Evolutionary conservation across 2,113 vertebrate species (phyloP), one percentile per base, ranked within the genome.

Genomic region (Cochlearius cochlearius): DNA sequence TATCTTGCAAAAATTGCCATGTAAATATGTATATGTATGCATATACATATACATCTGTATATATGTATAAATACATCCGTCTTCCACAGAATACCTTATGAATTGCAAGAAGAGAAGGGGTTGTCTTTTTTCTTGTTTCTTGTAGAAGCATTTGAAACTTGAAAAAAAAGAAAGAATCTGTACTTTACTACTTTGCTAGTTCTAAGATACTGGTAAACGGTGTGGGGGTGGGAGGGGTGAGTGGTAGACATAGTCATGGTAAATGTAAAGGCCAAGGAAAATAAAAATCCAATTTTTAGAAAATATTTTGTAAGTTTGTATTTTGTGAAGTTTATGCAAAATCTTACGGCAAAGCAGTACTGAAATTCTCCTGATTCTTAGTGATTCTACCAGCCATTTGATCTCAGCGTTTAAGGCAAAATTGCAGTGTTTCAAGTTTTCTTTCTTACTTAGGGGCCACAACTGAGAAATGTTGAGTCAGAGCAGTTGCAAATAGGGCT

Each of bases 181-280:
- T 69, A 58, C 50, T 71, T 75, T 36, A 7, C 10, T 41, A 47
- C 12, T 75, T 81, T 43, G 41, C 26, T 38, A 19, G 43, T 59
- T 72, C 49, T 80, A 71, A 82, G n/a, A 47, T 66, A 41, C 45
- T 32, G 12, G 26, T 55, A 73, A 94, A 66, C 0, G 1, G 11
- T 1, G 3, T 13, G 4, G n/a, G 13, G 17, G 30, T 25, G 29
- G 10, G 26, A 3, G 30, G 5, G 15, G 7, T n/a, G 4, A 22
- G 14, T 52, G 29, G 62, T 69, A 69, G 74, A 50, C 8, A 27
- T n/a, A 50, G 15, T 67, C 6, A 21, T 67, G 45, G 39, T 43
- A 78, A 60, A 41, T 32, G 36, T 16, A 62, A 79, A 86, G 19
- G 5, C 12, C 18, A 3, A 47, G 45, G 12, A 66, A 92, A 80